Evolutionary conservation across 2,888 invertebrate species (phyloP).

Genomic region (Carpatolechia fugitivella): DNA sequence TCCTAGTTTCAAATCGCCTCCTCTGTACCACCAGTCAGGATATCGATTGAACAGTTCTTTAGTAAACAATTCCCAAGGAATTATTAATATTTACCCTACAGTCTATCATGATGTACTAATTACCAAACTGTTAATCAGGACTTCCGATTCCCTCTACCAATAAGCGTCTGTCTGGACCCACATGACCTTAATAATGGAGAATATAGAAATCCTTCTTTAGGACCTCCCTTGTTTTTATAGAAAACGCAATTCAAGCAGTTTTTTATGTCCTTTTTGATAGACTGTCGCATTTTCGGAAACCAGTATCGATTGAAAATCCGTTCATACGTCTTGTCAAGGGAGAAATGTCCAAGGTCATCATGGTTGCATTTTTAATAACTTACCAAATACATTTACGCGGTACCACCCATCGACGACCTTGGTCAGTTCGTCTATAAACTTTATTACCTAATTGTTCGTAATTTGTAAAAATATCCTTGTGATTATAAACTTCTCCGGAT

Average conservation of each 20-base stretch:
- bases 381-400: constrained; percentile 30
- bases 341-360: constrained; percentile 38
- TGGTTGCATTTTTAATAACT: constrained; percentile 29
- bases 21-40: too few species aligned
- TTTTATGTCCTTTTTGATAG: constrained; percentile 31
- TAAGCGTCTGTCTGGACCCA: too few species aligned
- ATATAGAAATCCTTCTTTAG: not conserved
- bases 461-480: constrained; percentile 26
- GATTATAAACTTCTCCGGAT: constrained; percentile 26
- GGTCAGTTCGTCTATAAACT: constrained; percentile 28
- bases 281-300: constrained; percentile 24
- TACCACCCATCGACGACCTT: constrained; percentile 33
- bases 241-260: constrained; percentile 38
- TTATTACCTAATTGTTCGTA: constrained; percentile 31
- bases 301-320: constrained; percentile 23
- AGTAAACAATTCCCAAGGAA: too few species aligned
- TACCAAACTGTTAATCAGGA: too few species aligned
- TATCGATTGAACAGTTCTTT: too few species aligned
- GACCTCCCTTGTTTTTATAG: constrained; percentile 31
- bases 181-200: too few species aligned
- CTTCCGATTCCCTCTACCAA: too few species aligned
- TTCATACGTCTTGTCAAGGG: constrained; percentile 32
- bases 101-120: too few species aligned
- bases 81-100: too few species aligned
- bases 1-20: too few species aligned